Percentiles rank a stretch among this genome's conserved stretches.
Conservation (phyloP, 2,797 vertebrate species). For the Craterocephalus amniculus region DNA sequence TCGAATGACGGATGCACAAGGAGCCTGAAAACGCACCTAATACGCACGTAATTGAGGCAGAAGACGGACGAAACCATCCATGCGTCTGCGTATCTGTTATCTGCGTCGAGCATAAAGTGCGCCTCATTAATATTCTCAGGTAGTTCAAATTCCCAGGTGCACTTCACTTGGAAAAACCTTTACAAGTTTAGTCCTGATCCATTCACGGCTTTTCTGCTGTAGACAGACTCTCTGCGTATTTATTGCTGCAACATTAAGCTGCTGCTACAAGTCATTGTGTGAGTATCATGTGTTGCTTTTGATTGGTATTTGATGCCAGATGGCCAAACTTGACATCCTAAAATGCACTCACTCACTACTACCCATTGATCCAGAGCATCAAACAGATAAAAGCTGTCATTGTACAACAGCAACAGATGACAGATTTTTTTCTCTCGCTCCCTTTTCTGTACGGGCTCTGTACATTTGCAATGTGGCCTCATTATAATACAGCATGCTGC, state of each 20-base stretch:
- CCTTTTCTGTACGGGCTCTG: neutral
- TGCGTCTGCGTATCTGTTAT: too few species aligned
- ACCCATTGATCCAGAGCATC: constrained; percentile 4
- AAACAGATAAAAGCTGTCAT: constrained; percentile 32
- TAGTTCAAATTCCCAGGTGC: too few species aligned
- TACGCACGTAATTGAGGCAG: too few species aligned
- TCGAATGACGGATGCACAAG: too few species aligned
- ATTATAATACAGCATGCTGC: constrained; percentile 9
- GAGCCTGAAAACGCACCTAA: too few species aligned
- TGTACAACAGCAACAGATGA: constrained; percentile 32
- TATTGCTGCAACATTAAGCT: neutral
- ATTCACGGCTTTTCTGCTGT: neutral
- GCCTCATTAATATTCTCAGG: neutral
- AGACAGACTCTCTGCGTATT: too few species aligned
- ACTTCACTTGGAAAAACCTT: too few species aligned
- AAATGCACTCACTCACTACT: constrained; percentile 10
- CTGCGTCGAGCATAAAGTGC: too few species aligned
- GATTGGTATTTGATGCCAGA: constrained; percentile 37
- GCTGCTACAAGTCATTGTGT: neutral
- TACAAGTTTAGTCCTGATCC: neutral
- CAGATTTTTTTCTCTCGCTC: neutral
- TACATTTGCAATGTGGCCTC: constrained; percentile 20
- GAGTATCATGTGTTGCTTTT: neutral
- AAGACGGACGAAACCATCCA: too few species aligned
- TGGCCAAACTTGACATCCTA: constrained; percentile 31